These are phyloP conservation scores for Pomacea maculata DNA, from an alignment of 1,140 invertebrate species.

Conservation along the genomic window DNA sequence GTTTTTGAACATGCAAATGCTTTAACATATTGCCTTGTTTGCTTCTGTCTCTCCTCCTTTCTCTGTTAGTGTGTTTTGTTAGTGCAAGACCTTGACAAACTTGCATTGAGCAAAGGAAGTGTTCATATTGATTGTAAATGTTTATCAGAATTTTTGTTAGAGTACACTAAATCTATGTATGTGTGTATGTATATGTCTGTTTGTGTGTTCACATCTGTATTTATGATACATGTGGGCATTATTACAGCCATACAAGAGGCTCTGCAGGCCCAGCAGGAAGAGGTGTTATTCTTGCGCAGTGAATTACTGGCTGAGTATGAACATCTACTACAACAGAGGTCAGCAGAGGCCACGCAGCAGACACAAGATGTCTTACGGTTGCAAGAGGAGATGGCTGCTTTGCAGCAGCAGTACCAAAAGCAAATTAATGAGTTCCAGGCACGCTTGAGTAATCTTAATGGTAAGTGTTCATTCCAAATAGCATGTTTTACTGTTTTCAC, in stretches of 20 bases:
- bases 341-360: constrained; percentile 42
- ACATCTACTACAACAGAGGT: constrained; percentile 37
- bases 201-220: not conserved
- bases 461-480: not conserved
- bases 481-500: not conserved
- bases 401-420: constrained; percentile 46
- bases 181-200: not conserved
- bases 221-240: not conserved
- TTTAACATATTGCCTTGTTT: too few relatives aligned
- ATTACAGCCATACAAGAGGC: constrained; percentile 43
- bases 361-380: constrained; percentile 43
- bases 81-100: too few relatives aligned
- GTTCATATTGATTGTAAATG: too few relatives aligned
- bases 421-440: constrained; percentile 41
- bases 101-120: too few relatives aligned
- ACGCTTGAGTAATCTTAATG: not conserved
- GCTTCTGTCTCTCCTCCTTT: too few relatives aligned
- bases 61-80: too few relatives aligned
- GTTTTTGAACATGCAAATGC: too few relatives aligned
- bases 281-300: constrained; percentile 43
- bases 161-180: too few relatives aligned
- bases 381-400: constrained; percentile 47
- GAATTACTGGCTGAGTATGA: constrained; percentile 49
- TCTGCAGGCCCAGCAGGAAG: constrained; percentile 48
- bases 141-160: too few relatives aligned